phyloP scores from a whole-genome alignment of 2,888 invertebrate species.

The Macaria liturata region DNA sequence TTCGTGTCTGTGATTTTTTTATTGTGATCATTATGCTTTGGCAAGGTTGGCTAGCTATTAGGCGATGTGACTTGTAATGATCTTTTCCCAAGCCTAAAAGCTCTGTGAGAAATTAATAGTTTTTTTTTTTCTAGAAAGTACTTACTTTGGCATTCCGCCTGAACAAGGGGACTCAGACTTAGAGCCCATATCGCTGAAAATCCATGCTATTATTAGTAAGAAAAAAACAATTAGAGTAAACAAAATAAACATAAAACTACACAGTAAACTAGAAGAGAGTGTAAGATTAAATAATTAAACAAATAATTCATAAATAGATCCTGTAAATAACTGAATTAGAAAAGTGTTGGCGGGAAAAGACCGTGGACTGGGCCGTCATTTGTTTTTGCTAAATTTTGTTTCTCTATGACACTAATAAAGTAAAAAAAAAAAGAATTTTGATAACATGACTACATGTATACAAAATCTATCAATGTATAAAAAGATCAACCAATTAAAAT shows the following conservation, averaged over 20 bases:
- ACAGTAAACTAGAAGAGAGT: slow-evolving; percentile 42
- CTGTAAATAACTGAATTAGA: slow-evolving; percentile 74
- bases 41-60: slow-evolving; percentile 28
- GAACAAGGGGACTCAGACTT: slow-evolving; percentile 77
- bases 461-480: not conserved
- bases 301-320: slow-evolving; percentile 42
- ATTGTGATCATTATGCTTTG: slow-evolving; percentile 29
- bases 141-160: slow-evolving; percentile 83
- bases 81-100: slow-evolving; percentile 53
- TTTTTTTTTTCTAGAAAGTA: slow-evolving; percentile 47
- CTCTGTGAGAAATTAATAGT: slow-evolving; percentile 39
- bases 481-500: not conserved
- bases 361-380: slow-evolving; percentile 62
- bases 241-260: slow-evolving; percentile 47
- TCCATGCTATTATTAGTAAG: slow-evolving; percentile 80
- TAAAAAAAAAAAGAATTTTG: no score
- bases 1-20: slow-evolving; percentile 25
- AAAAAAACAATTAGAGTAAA: slow-evolving; percentile 56
- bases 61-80: slow-evolving; percentile 40
- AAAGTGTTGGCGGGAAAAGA: slow-evolving; percentile 32
- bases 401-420: slow-evolving; percentile 12
- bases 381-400: slow-evolving; percentile 10
- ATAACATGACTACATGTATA: no score
- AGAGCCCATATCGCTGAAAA: slow-evolving; percentile 83
- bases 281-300: slow-evolving; percentile 20